Percentiles rank a stretch among this genome's conserved stretches.
These are phyloP conservation scores for Hylomyscus alleni DNA, from an alignment of 2,797 vertebrate genomes.

Conservation along the genomic window DNA sequence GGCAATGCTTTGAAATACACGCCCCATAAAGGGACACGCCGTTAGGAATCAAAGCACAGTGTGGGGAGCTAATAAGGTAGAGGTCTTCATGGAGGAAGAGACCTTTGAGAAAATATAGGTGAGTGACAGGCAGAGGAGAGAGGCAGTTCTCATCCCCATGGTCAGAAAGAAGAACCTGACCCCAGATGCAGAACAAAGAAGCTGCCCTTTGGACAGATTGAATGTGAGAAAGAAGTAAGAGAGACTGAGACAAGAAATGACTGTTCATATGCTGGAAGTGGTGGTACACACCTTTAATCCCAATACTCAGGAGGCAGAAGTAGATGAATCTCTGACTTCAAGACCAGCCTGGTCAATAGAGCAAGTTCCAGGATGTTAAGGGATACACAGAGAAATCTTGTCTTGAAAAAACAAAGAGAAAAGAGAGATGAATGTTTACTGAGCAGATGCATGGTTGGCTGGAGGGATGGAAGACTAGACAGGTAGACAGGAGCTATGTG, in stretches of 20 bases:
- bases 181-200: neutral
- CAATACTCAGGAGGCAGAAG: neutral
- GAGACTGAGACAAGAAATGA: neutral
- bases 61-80: neutral
- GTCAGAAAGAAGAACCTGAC: neutral
- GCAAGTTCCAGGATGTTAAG: neutral
- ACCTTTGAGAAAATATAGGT: constrained; percentile 55
- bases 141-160: neutral
- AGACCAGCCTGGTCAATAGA: neutral
- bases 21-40: neutral
- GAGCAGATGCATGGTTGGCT: neutral
- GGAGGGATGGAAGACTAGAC: neutral
- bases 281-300: neutral
- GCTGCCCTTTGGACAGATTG: neutral
- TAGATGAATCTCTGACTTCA: neutral
- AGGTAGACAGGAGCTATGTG: neutral
- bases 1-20: neutral
- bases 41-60: neutral
- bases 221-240: neutral
- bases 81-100: constrained; percentile 15
- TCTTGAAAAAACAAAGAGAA: neutral
- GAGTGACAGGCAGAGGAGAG: neutral
- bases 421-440: neutral
- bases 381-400: neutral
- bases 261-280: neutral